Percentiles rank a stretch among this genome's conserved stretches.
These are phyloP conservation scores for Tadarida brasiliensis DNA, from an alignment of 2,797 vertebrate species.

Conservation along the genomic window DNA sequence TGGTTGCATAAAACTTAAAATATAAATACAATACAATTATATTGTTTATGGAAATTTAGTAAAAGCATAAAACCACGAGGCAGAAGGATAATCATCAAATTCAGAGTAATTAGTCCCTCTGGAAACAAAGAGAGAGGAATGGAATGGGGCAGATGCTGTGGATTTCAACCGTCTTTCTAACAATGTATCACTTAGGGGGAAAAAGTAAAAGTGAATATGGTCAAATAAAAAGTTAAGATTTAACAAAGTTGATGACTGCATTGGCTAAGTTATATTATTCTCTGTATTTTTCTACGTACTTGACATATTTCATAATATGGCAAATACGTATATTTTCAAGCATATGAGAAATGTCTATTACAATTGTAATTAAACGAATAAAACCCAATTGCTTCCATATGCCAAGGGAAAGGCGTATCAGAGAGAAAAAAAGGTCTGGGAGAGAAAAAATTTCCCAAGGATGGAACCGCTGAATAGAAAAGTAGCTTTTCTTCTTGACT, in stretches of 20 bases:
- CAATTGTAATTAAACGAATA: neutral
- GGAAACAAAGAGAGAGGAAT: neutral
- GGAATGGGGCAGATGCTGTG: neutral
- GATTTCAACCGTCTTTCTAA: neutral
- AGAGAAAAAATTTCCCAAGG: neutral
- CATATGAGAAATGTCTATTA: neutral
- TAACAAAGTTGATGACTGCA: neutral
- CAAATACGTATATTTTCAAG: neutral
- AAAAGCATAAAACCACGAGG: constrained; percentile 6
- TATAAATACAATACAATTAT: neutral
- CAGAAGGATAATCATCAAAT: neutral
- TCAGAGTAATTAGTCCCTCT: constrained; percentile 14
- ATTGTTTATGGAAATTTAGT: neutral
- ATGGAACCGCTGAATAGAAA: neutral
- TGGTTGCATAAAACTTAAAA: neutral
- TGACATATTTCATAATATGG: neutral
- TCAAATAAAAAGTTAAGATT: constrained; percentile 26
- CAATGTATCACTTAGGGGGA: neutral
- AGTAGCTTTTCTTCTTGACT: neutral
- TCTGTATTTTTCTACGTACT: neutral
- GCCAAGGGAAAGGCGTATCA: neutral
- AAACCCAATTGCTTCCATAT: neutral
- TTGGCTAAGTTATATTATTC: neutral
- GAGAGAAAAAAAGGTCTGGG: neutral
- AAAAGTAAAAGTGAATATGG: neutral